These are phyloP conservation scores for Todiramphus saurophagus DNA, from an alignment of 2,113 vertebrate genomes.

Conservation along the genomic window DNA sequence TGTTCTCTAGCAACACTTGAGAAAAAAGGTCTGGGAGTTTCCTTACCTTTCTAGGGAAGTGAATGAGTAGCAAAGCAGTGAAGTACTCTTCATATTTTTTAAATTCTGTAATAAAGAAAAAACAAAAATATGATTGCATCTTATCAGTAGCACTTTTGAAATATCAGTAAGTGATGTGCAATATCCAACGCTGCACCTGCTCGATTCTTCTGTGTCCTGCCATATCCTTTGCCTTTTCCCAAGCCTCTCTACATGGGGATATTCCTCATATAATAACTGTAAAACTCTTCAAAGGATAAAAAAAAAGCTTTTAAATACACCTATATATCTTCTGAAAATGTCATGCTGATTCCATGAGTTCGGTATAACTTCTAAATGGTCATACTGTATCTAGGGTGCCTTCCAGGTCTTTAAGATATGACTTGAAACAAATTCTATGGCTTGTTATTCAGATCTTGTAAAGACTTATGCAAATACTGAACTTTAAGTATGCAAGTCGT, in stretches of 20 bases:
- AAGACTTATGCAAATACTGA: constrained; percentile 12
- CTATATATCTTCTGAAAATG: not conserved
- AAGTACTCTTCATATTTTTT: not conserved
- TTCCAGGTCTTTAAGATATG: not conserved
- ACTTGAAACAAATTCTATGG: not conserved
- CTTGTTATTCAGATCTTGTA: not conserved
- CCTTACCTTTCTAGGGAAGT: not conserved
- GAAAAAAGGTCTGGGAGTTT: not conserved
- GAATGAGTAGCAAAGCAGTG: not conserved
- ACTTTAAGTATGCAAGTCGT: not conserved
- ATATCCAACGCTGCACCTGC: accelerated
- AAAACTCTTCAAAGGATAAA: not conserved
- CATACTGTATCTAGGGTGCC: not conserved
- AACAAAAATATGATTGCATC: not conserved
- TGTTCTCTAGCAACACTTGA: not conserved
- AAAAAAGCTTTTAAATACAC: not conserved
- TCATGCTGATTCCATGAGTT: not conserved
- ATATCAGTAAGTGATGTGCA: not conserved
- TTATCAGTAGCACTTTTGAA: not conserved
- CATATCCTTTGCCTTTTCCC: not conserved
- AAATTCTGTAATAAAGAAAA: not conserved
- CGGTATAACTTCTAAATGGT: not conserved
- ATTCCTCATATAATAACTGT: not conserved
- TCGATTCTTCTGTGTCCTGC: not conserved
- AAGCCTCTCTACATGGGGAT: not conserved